Conservation (phyloP, 2,113 vertebrate species). For the Sprattus sprattus region DNA sequence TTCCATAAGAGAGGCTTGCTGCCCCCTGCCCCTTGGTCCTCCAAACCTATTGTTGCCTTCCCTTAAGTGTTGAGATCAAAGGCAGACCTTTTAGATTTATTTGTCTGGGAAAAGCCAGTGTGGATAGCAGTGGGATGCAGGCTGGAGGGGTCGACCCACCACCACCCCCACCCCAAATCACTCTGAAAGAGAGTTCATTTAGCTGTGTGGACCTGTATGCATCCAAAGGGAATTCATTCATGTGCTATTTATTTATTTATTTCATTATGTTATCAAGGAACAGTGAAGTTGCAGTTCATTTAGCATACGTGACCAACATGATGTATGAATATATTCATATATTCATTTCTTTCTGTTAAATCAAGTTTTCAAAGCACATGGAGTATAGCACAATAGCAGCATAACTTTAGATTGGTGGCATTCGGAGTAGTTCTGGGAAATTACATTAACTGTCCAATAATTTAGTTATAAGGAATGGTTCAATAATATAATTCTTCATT, state of each 20-base stretch:
- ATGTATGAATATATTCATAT: background rate
- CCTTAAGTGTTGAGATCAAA: constrained; percentile 96
- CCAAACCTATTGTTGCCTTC: constrained; percentile 84
- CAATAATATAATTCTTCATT: background rate
- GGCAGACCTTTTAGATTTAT: constrained; percentile 92
- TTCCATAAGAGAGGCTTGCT: constrained; percentile 80
- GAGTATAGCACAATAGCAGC: too few species aligned
- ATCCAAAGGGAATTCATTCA: constrained; percentile 2
- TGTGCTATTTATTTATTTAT: background rate
- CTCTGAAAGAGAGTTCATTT: constrained; percentile 5
- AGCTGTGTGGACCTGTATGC: background rate
- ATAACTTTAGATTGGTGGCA: background rate
- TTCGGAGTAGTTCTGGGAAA: background rate
- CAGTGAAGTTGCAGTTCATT: background rate
- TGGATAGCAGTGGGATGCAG: constrained; percentile 48
- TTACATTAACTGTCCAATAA: background rate
- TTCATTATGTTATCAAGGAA: background rate
- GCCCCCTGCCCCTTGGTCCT: constrained; percentile 83
- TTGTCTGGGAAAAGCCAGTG: constrained; percentile 87
- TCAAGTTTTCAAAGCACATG: too few species aligned
- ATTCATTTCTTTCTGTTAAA: background rate
- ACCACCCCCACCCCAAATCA: background rate
- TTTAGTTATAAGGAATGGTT: background rate
- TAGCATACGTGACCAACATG: background rate
- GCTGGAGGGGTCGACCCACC: background rate